Evolutionary conservation across 64 coral and sea anemone species (phyloP).

Genomic region (Pocillopora verrucosa): DNA sequence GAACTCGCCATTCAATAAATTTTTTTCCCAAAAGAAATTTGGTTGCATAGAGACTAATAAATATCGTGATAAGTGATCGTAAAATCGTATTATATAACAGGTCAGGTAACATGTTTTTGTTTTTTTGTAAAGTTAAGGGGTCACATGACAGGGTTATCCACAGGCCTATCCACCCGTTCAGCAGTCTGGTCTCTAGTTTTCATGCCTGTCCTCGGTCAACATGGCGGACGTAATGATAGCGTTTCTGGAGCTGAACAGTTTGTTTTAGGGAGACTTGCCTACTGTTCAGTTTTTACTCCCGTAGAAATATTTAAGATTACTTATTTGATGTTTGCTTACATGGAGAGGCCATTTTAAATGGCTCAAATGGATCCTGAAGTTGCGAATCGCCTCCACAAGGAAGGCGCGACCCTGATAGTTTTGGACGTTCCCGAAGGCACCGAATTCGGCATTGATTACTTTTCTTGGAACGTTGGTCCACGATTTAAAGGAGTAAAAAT

Average conservation of each 20-base stretch:
- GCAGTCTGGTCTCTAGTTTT: conserved; percentile 3
- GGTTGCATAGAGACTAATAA: too few species aligned
- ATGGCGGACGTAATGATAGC: background rate
- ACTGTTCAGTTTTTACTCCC: background rate
- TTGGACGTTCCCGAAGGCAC: conserved; percentile 83
- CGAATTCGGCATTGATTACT: conserved; percentile 93
- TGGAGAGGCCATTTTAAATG: background rate
- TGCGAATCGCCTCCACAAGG: conserved; percentile 60
- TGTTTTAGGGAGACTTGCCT: background rate
- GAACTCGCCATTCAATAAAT: background rate
- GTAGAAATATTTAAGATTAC: background rate
- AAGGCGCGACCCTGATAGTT: conserved; percentile 72
- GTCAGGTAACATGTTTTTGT: too few species aligned
- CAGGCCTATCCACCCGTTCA: background rate
- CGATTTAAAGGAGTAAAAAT: conserved; percentile 97
- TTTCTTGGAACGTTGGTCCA: conserved; percentile 82
- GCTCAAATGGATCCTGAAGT: conserved; percentile 76
- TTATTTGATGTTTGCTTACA: background rate
- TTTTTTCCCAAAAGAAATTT: too few species aligned
- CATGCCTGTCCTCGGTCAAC: background rate
- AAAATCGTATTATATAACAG: too few species aligned
- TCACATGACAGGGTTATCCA: too few species aligned
- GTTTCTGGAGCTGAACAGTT: background rate
- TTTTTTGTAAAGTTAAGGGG: too few species aligned
- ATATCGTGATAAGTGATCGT: too few species aligned